phyloP scores from a whole-genome alignment of 2,888 invertebrate genomes.

The Automeris io region DNA sequence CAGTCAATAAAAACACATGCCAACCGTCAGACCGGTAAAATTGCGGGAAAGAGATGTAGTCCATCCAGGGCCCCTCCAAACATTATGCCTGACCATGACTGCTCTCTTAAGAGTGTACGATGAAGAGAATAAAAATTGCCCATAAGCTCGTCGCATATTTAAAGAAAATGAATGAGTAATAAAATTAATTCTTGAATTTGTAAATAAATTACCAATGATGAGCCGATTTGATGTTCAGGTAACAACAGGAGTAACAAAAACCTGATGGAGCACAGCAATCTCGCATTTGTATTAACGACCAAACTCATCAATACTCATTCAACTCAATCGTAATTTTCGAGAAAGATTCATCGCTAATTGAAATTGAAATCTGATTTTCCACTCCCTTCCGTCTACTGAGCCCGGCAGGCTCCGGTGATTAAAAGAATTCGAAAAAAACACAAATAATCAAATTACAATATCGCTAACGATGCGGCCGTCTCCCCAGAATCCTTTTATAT shows the following conservation, averaged over 20 bases:
- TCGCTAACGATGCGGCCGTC: constrained; percentile 70
- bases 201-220: no score
- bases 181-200: no score
- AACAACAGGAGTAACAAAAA: constrained; percentile 39
- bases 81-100: no score
- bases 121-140: no score
- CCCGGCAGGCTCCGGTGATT: constrained; percentile 57
- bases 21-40: no score
- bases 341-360: constrained; percentile 71
- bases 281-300: constrained; percentile 69
- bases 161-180: no score
- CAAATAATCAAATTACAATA: constrained; percentile 79
- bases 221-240: no score
- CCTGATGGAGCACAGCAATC: constrained; percentile 51
- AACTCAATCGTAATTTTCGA: constrained; percentile 57
- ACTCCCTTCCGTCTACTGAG: constrained; percentile 47
- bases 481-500: constrained; percentile 75
- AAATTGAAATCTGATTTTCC: constrained; percentile 76
- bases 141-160: no score
- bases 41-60: no score
- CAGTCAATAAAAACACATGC: no score
- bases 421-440: constrained; percentile 75
- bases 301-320: constrained; percentile 73
- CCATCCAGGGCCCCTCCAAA: no score
- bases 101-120: no score